A percentile compares a stretch with the other conserved stretches of the same genome.
Evolutionary conservation across 1,140 invertebrate genomes (phyloP).

Genomic region (Mactra quadrangularis): DNA sequence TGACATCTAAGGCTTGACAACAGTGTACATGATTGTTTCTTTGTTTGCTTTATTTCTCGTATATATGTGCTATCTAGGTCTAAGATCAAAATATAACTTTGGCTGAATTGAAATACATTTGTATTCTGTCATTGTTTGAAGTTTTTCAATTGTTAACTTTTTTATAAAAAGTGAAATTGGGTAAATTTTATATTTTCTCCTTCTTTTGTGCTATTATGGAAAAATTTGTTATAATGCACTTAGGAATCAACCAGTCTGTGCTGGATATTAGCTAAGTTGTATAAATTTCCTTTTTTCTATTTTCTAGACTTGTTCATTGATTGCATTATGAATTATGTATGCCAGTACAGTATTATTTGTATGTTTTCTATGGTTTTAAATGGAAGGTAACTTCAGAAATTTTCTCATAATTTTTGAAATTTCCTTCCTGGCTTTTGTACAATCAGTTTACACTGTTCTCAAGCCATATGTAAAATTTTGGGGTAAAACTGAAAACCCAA

Average conservation of each 20-base stretch:
- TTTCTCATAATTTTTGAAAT: neutral
- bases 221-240: no score
- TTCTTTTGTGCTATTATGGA: no score
- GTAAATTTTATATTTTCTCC: no score
- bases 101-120: neutral
- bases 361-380: neutral
- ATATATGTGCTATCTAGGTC: neutral
- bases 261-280: no score
- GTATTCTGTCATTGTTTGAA: neutral
- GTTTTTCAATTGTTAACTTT: neutral
- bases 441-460: slow-evolving; percentile 10
- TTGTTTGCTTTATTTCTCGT: neutral
- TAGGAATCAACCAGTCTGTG: no score
- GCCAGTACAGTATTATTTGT: neutral
- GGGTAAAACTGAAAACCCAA: slow-evolving; percentile 22
- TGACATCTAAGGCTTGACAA: neutral
- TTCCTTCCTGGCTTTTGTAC: neutral
- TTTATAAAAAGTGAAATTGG: neutral
- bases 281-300: neutral
- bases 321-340: neutral
- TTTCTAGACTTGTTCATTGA: neutral
- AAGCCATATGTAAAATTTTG: neutral
- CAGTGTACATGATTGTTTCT: slow-evolving; percentile 8
- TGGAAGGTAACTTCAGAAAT: neutral
- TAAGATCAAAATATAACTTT: neutral